Conservation (phyloP, 2,113 vertebrate species). For the Ia io region DNA sequence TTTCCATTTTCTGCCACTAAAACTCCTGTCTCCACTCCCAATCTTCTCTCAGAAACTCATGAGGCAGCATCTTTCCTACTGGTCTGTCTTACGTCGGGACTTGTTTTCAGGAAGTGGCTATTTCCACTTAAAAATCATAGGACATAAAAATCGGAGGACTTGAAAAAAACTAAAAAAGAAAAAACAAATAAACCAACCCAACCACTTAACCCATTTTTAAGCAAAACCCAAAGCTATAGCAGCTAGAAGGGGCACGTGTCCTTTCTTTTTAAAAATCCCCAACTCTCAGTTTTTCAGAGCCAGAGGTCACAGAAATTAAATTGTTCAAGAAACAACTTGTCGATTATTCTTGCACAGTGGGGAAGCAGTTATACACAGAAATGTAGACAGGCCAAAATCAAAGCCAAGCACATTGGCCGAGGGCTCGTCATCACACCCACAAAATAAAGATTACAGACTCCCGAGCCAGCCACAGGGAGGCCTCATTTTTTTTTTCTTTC, state of each 20-base stretch:
- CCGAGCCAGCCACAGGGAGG: neutral
- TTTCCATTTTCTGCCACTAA: neutral
- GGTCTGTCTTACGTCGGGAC: neutral
- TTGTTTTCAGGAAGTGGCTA: neutral
- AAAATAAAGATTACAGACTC: neutral
- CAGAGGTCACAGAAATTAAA: neutral
- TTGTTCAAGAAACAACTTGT: slow-evolving; percentile 39
- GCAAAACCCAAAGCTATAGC: neutral
- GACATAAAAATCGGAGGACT: neutral
- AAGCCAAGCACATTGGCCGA: neutral
- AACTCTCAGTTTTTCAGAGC: neutral
- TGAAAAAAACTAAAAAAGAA: neutral
- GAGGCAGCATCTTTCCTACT: neutral
- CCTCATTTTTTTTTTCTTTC: neutral
- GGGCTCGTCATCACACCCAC: neutral
- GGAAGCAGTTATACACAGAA: neutral
- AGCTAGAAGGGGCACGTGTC: neutral
- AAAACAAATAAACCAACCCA: neutral
- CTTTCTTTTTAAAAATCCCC: neutral
- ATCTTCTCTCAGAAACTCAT: neutral
- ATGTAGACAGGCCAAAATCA: neutral
- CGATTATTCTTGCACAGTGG: neutral
- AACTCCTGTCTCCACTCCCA: neutral
- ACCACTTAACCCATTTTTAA: neutral
- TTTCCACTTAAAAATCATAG: neutral